Conservation (phyloP, 2,888 invertebrate genomes). For the Laothoe populi region DNA sequence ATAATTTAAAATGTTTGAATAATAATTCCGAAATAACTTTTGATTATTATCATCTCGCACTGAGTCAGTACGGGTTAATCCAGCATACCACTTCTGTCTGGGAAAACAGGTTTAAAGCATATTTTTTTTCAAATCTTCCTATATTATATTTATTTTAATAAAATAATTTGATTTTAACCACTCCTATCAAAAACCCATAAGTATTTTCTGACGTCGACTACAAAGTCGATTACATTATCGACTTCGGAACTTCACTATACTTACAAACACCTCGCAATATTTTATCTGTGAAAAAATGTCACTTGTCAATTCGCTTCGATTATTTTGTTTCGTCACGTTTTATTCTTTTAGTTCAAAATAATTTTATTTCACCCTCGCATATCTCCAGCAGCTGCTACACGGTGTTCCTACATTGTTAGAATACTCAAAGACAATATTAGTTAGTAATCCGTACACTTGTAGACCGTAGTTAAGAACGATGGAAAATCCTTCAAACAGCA, state of each 20-base stretch:
- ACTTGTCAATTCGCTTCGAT: slow-evolving; percentile 47
- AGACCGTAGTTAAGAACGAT: slow-evolving; percentile 58
- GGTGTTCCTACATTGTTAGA: background rate
- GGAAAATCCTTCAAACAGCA: slow-evolving; percentile 75
- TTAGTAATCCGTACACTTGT: slow-evolving; percentile 43
- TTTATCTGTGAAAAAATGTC: slow-evolving; percentile 37
- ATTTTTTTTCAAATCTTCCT: too few relatives aligned
- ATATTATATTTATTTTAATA: too few relatives aligned
- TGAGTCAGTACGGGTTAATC: too few relatives aligned
- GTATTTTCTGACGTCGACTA: background rate
- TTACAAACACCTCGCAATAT: background rate
- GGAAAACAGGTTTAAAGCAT: too few relatives aligned
- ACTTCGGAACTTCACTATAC: slow-evolving; percentile 2
- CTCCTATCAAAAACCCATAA: too few relatives aligned
- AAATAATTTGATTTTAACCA: too few relatives aligned
- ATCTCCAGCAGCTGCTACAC: slow-evolving; percentile 1
- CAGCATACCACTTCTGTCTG: too few relatives aligned
- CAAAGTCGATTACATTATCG: background rate
- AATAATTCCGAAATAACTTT: too few relatives aligned
- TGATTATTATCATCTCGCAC: too few relatives aligned
- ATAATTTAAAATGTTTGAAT: too few relatives aligned
- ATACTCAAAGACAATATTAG: slow-evolving; percentile 15
- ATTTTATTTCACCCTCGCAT: slow-evolving; percentile 30
- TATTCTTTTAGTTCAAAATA: slow-evolving; percentile 45
- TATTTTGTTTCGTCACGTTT: slow-evolving; percentile 41